Conservation (phyloP, 2,888 invertebrate species). For the Leucozona laternaria region DNA sequence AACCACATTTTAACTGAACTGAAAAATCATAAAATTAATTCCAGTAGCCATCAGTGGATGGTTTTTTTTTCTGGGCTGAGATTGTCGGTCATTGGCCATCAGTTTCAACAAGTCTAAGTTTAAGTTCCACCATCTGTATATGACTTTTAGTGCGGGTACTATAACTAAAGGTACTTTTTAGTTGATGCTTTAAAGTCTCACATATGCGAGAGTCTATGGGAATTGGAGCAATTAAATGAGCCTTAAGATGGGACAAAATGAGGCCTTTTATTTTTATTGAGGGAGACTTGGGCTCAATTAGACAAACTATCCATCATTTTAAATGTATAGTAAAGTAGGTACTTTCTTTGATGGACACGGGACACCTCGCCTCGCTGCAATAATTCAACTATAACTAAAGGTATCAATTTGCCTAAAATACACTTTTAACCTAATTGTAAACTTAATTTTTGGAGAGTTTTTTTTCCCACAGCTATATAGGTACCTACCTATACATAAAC, state of each 20-base stretch:
- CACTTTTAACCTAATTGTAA: constrained; percentile 48
- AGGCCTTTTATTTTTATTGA: constrained; percentile 2
- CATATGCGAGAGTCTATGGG: constrained; percentile 52
- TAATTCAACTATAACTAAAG: not conserved
- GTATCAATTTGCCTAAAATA: constrained; percentile 66
- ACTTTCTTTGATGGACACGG: not conserved
- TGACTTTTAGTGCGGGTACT: constrained; percentile 10
- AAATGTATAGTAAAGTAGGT: constrained; percentile 2
- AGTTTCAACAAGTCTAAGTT: constrained; percentile 34
- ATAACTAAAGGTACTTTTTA: constrained; percentile 17
- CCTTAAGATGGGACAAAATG: constrained; percentile 6
- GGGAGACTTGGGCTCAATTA: constrained; percentile 36
- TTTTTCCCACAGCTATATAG: constrained; percentile 46
- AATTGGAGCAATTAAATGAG: constrained; percentile 73
- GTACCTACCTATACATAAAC: no score
- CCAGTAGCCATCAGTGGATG: constrained; percentile 57
- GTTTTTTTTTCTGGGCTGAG: constrained; percentile 34
- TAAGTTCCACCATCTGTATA: not conserved
- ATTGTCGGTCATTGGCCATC: constrained; percentile 73
- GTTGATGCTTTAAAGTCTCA: constrained; percentile 22
- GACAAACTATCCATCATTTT: constrained; percentile 57
- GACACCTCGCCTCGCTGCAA: not conserved
- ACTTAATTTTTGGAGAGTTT: constrained; percentile 1
- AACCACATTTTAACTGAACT: constrained; percentile 37
- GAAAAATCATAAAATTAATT: constrained; percentile 66